phyloP scores from a whole-genome alignment of 1,140 invertebrate species.

The Hesperophylax magnus region DNA sequence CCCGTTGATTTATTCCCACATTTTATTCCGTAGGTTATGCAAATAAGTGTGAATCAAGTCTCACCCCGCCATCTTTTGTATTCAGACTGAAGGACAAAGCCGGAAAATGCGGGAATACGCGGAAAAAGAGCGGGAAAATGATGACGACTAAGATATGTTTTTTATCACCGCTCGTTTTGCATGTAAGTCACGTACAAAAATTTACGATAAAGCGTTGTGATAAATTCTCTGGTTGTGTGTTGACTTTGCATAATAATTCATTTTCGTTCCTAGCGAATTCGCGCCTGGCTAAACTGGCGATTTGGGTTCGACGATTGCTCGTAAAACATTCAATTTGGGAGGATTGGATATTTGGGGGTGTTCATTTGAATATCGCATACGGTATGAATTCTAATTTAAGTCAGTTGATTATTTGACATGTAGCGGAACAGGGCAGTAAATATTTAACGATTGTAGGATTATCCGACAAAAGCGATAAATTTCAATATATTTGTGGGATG shows the following conservation, averaged over 20 bases:
- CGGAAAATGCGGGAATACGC: slow-evolving; percentile 34
- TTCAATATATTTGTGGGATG: too few species aligned
- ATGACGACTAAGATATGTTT: slow-evolving; percentile 48
- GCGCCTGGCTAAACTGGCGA: background rate
- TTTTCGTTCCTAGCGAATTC: slow-evolving; percentile 20
- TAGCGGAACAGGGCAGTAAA: slow-evolving; percentile 2
- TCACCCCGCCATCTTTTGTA: slow-evolving; percentile 45
- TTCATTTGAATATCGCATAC: slow-evolving; percentile 31
- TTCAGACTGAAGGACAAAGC: slow-evolving; percentile 41
- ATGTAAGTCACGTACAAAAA: slow-evolving; percentile 45
- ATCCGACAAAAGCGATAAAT: background rate
- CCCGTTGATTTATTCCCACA: slow-evolving; percentile 45
- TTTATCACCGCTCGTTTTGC: slow-evolving; percentile 48
- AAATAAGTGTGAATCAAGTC: slow-evolving; percentile 37
- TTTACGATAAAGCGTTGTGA: slow-evolving; percentile 40
- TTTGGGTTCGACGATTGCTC: slow-evolving; percentile 28
- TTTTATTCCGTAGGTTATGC: slow-evolving; percentile 48
- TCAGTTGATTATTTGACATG: slow-evolving; percentile 25
- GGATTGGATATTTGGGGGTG: slow-evolving; percentile 10
- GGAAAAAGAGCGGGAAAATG: slow-evolving; percentile 28
- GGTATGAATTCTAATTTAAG: slow-evolving; percentile 23
- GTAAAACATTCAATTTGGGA: slow-evolving; percentile 44
- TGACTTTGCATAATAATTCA: slow-evolving; percentile 50
- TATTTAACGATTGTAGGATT: background rate
- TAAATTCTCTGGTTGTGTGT: slow-evolving; percentile 37